Conservation (phyloP, 2,797 vertebrate genomes). For the Crenichthys baileyi region DNA sequence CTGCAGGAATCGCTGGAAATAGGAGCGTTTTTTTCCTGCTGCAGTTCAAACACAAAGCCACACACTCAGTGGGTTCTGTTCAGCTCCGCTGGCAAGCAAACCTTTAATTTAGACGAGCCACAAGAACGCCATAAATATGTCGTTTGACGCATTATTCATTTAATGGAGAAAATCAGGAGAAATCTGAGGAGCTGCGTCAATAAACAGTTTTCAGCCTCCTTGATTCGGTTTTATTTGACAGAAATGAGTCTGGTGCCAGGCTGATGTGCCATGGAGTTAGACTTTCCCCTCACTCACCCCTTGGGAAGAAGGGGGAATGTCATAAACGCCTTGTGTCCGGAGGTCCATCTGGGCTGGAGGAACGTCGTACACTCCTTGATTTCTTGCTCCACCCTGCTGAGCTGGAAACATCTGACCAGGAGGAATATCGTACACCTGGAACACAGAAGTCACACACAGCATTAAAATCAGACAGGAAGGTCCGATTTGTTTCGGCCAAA, state of each 20-base stretch:
- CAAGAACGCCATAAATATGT: slow-evolving; percentile 66
- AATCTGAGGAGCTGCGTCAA: slow-evolving; percentile 52
- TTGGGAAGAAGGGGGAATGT: slow-evolving; percentile 82
- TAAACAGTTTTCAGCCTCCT: slow-evolving; percentile 52
- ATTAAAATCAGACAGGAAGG: not conserved
- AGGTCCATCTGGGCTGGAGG: slow-evolving; percentile 74
- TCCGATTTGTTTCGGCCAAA: not conserved
- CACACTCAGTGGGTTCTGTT: slow-evolving; percentile 51
- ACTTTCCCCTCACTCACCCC: slow-evolving; percentile 78
- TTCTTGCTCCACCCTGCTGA: slow-evolving; percentile 73
- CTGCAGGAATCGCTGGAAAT: slow-evolving; percentile 62
- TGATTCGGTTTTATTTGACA: not conserved
- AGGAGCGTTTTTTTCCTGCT: slow-evolving; percentile 14
- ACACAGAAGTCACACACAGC: slow-evolving; percentile 47
- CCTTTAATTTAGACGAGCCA: slow-evolving; percentile 65
- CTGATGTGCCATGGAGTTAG: not conserved
- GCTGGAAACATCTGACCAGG: slow-evolving; percentile 80
- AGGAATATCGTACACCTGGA: slow-evolving; percentile 92
- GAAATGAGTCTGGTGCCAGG: slow-evolving; percentile 9
- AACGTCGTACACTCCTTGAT: slow-evolving; percentile 85
- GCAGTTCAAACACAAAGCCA: slow-evolving; percentile 50
- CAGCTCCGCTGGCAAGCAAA: slow-evolving; percentile 69
- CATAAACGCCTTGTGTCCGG: slow-evolving; percentile 79
- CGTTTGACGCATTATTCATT: slow-evolving; percentile 59
- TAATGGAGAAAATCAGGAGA: slow-evolving; percentile 62